A percentile compares a stretch with the other conserved stretches of the same genome.
These are phyloP conservation scores for Muscidifurax raptorellus DNA, from an alignment of 1,140 invertebrate species.

Conservation along the genomic window DNA sequence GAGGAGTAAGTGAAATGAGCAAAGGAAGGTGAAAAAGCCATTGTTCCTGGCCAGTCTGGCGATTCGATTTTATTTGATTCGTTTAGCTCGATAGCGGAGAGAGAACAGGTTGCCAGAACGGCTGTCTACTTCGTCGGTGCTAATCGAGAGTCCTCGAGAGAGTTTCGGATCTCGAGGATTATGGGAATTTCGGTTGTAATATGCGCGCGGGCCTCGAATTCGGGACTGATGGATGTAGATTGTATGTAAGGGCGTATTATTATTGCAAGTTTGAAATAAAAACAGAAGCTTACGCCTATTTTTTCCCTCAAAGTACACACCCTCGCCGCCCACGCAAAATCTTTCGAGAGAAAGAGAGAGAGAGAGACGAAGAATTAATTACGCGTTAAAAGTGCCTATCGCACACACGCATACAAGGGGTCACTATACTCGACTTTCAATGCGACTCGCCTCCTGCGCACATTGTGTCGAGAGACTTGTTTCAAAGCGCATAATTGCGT, in stretches of 20 bases:
- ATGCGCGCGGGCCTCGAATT: background rate
- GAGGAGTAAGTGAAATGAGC: slow-evolving; percentile 16
- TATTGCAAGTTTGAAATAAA: too few relatives aligned
- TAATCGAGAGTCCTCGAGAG: background rate
- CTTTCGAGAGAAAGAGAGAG: background rate
- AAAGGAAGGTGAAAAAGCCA: background rate
- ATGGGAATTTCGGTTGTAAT: slow-evolving; percentile 47
- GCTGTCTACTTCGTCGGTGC: background rate
- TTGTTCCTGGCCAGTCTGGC: background rate
- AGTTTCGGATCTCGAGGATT: background rate
- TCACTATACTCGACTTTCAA: slow-evolving; percentile 45
- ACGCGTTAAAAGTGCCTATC: slow-evolving; percentile 39
- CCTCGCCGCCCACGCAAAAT: slow-evolving; percentile 9
- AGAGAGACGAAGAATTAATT: slow-evolving; percentile 51
- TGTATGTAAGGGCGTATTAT: too few relatives aligned
- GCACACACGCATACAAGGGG: background rate
- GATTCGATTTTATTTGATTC: slow-evolving; percentile 30
- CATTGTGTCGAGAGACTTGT: slow-evolving; percentile 13
- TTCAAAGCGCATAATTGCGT: slow-evolving; percentile 26
- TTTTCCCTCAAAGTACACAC: background rate
- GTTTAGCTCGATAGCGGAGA: background rate
- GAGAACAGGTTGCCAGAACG: slow-evolving; percentile 22
- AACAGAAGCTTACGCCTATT: background rate
- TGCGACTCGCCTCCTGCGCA: background rate
- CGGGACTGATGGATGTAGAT: too few relatives aligned